Percentiles rank a stretch among this genome's conserved stretches.
Conservation (phyloP, 2,797 vertebrate genomes). For the Cyclura pinguis region DNA sequence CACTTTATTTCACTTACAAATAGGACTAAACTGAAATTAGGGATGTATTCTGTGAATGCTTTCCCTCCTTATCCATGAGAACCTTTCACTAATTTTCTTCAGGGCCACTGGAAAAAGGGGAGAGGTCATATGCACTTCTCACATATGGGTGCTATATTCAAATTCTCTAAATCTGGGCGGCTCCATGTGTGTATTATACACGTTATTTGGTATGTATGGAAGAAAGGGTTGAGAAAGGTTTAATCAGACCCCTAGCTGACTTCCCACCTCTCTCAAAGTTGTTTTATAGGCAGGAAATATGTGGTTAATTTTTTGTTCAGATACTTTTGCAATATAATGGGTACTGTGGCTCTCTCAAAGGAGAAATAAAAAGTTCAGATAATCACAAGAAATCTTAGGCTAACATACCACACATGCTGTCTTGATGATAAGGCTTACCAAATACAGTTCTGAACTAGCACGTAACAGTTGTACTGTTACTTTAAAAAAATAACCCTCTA, state of each 20-base stretch:
- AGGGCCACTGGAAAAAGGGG: neutral
- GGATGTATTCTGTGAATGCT: neutral
- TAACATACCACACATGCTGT: neutral
- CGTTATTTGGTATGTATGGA: neutral
- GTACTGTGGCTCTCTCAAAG: neutral
- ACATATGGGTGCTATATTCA: neutral
- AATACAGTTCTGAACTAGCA: neutral
- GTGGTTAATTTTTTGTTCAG: neutral
- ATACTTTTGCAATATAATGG: neutral
- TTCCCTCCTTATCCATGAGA: neutral
- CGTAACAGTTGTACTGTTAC: neutral
- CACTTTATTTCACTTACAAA: neutral
- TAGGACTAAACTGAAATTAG: neutral
- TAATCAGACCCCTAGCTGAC: neutral
- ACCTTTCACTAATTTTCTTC: neutral
- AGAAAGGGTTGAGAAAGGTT: neutral
- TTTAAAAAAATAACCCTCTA: neutral
- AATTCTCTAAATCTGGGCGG: too few relatives aligned
- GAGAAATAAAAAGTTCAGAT: neutral
- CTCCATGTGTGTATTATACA: neutral
- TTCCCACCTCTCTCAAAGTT: neutral
- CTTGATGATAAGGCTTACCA: neutral
- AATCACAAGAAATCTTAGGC: neutral
- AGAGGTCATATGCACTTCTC: too few relatives aligned
- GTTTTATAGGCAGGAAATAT: neutral